phyloP scores from a whole-genome alignment of 2,888 invertebrate species.

The Graphium colonna region DNA sequence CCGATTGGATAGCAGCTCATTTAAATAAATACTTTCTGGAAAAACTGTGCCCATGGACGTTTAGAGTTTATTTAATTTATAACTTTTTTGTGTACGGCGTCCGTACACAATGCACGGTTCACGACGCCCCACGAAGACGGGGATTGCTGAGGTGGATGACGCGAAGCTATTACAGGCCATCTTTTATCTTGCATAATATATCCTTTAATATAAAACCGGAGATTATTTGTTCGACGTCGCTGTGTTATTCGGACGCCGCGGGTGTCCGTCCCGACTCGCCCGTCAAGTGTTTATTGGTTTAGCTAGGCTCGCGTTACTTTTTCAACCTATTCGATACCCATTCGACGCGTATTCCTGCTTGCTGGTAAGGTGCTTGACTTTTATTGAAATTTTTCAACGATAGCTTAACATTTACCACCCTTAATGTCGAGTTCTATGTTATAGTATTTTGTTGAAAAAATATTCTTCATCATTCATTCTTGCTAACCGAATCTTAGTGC shows the following conservation, averaged over 20 bases:
- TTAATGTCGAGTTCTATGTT: too few species aligned
- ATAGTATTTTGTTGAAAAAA: too few species aligned
- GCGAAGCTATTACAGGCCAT: conserved; percentile 74
- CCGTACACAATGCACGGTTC: conserved; percentile 40
- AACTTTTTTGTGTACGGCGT: conserved; percentile 44
- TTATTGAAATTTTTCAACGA: neutral
- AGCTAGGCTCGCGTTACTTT: conserved; percentile 15
- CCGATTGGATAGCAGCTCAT: conserved; percentile 75
- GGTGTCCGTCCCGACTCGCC: conserved; percentile 49
- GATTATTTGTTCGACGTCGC: conserved; percentile 69
- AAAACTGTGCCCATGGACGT: conserved; percentile 45
- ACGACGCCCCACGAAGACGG: conserved; percentile 64
- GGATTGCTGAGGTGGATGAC: conserved; percentile 72
- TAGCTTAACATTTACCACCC: too few species aligned
- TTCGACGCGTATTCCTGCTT: neutral
- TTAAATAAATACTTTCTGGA: conserved; percentile 76
- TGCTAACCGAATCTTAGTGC: too few species aligned
- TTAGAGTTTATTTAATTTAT: conserved; percentile 65
- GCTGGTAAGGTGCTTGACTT: neutral
- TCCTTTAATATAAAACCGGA: conserved; percentile 72
- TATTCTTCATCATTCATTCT: too few species aligned
- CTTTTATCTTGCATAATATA: conserved; percentile 74
- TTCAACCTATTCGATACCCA: conserved; percentile 12
- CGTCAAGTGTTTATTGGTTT: conserved; percentile 25
- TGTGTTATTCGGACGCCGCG: conserved; percentile 67